phyloP scores from a whole-genome alignment of 2,113 vertebrate species.

The Mustela nigripes region DNA sequence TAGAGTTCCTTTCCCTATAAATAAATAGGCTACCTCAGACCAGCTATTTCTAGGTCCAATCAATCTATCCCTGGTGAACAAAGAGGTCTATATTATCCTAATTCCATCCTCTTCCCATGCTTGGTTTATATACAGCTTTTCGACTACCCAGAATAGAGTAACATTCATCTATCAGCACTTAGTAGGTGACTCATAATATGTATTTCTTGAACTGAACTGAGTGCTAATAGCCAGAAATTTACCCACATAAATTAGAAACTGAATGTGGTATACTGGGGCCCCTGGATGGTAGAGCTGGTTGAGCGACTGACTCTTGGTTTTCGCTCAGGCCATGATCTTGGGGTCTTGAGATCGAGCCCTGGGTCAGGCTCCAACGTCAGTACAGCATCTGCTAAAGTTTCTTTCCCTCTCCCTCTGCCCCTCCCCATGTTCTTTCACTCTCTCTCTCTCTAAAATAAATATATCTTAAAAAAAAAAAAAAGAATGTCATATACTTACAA shows the following conservation, averaged over 20 bases:
- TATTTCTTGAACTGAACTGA: slow-evolving; percentile 39
- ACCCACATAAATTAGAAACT: not conserved
- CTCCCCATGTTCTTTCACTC: not conserved
- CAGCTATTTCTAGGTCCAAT: not conserved
- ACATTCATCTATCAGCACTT: not conserved
- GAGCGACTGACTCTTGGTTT: not conserved
- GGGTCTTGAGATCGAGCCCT: not conserved
- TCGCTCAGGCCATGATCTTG: not conserved
- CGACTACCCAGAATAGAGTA: not conserved
- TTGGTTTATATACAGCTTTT: not conserved
- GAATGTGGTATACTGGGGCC: not conserved
- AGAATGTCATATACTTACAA: slow-evolving; percentile 23
- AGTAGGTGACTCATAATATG: not conserved
- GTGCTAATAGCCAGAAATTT: slow-evolving; percentile 26
- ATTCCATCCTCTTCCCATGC: not conserved
- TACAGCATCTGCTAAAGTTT: not conserved
- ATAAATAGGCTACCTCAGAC: not conserved
- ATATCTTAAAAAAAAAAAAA: not conserved
- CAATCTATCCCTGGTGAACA: not conserved
- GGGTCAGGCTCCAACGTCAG: not conserved
- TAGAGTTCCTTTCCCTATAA: not conserved
- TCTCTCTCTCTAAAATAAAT: not conserved
- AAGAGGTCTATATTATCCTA: not conserved
- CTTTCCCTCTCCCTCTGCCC: not conserved
- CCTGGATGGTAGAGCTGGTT: not conserved